phyloP scores from a whole-genome alignment of 1,140 invertebrate genomes.

The Sipha flava region DNA sequence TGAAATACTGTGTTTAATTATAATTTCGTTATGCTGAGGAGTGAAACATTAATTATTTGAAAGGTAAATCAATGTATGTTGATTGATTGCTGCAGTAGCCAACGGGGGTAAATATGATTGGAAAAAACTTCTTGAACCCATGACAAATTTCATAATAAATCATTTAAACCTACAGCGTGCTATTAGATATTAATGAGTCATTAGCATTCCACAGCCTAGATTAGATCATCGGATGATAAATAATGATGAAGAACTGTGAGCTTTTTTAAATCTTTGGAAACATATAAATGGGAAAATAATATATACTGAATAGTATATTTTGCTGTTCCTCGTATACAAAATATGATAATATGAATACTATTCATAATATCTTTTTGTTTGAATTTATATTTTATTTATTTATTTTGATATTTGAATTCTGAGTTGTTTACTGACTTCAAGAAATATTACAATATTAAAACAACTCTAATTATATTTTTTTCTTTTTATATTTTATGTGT shows the following conservation, averaged over 20 bases:
- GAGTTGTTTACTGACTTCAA: no score
- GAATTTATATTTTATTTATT: no score
- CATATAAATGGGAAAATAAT: background rate
- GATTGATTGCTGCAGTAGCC: constrained; percentile 26
- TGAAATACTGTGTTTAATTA: background rate
- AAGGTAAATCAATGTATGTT: background rate
- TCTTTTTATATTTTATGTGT: no score
- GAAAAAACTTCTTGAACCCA: background rate
- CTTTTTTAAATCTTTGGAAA: no score
- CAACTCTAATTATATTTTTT: no score
- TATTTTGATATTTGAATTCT: no score
- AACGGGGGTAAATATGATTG: background rate
- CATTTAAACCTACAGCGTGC: background rate
- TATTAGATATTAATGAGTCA: constrained; percentile 6
- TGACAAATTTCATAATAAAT: constrained; percentile 29
- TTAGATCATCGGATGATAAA: background rate
- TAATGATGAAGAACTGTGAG: background rate
- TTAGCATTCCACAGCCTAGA: background rate
- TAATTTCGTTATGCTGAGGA: background rate
- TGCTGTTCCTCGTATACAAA: no score
- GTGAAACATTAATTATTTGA: constrained; percentile 9
- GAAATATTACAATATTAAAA: no score
- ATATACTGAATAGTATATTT: no score
- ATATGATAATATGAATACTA: no score
- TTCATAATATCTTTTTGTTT: no score